Percentiles rank a stretch among this genome's conserved stretches.
phyloP scores from a whole-genome alignment of 2,113 vertebrate genomes.

The Podilymbus podiceps region DNA sequence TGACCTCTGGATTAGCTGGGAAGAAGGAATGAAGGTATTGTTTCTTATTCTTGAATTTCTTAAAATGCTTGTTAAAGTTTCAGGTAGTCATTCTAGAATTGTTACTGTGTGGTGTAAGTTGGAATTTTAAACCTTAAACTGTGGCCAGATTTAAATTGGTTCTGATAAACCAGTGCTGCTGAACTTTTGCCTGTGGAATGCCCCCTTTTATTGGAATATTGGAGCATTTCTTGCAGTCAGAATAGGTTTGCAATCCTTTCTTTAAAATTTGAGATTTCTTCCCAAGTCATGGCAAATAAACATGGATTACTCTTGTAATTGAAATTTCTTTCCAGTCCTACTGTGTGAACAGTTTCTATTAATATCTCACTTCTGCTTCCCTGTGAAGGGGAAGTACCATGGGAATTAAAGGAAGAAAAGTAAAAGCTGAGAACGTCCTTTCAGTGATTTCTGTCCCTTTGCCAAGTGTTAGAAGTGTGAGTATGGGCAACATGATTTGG shows the following conservation, averaged over 20 bases:
- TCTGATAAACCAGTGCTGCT: neutral
- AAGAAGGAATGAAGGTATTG: slow-evolving; percentile 94
- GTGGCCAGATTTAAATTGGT: neutral
- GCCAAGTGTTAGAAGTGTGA: neutral
- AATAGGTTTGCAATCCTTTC: neutral
- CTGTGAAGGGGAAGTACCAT: neutral
- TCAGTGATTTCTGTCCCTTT: neutral
- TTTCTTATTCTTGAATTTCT: neutral
- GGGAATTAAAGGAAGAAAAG: neutral
- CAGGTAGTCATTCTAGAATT: neutral
- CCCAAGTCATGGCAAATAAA: neutral
- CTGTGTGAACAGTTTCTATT: neutral
- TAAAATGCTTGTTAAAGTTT: neutral
- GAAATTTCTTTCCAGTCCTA: neutral
- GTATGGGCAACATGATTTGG: neutral
- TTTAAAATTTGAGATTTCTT: neutral
- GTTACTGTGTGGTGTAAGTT: neutral
- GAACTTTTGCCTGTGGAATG: neutral
- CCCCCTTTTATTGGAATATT: neutral
- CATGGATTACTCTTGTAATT: neutral
- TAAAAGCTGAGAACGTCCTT: neutral
- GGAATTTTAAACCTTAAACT: neutral
- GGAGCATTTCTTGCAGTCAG: neutral
- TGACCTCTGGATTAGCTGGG: slow-evolving; percentile 97
- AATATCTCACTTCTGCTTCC: neutral